Evolutionary conservation across 2,888 invertebrate species (phyloP).

Genomic region (Cheiracanthium punctorium): DNA sequence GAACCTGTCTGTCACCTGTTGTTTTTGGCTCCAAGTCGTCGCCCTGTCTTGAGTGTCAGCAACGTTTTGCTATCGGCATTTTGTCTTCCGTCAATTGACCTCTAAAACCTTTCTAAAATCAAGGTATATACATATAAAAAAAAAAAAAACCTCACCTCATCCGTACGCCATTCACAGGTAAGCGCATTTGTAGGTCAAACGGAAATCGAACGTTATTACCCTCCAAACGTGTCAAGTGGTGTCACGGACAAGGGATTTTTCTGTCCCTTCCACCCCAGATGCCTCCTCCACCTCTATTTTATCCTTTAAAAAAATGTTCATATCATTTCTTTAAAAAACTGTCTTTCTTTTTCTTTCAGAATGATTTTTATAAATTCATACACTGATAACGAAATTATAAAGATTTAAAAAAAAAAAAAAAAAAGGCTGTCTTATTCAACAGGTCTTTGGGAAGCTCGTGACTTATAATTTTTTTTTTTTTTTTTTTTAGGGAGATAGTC

Average conservation of each 20-base stretch:
- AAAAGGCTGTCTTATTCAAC: slow-evolving; percentile 44
- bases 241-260: slow-evolving; percentile 44
- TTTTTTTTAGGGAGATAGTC: slow-evolving; percentile 20
- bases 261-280: not conserved
- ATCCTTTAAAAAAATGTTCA: slow-evolving; percentile 13
- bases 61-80: not conserved
- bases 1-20: slow-evolving; percentile 6
- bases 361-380: slow-evolving; percentile 29
- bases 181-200: slow-evolving; percentile 60
- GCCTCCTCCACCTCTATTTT: not conserved
- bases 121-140: too few relatives aligned
- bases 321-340: slow-evolving; percentile 6
- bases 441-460: slow-evolving; percentile 41
- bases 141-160: slow-evolving; percentile 17
- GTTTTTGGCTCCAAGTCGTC: not conserved
- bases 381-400: not conserved
- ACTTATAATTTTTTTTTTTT: slow-evolving; percentile 10
- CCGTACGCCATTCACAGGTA: slow-evolving; percentile 34
- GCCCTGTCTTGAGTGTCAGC: not conserved
- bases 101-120: slow-evolving; percentile 33
- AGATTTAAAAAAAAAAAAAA: slow-evolving; percentile 31
- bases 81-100: slow-evolving; percentile 34
- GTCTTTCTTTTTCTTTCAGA: slow-evolving; percentile 26
- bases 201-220: slow-evolving; percentile 47
- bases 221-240: slow-evolving; percentile 48